A percentile compares a stretch with the other conserved stretches of the same genome.
phyloP scores from a whole-genome alignment of 1,140 invertebrate species.

The Pseudoatta argentina region DNA sequence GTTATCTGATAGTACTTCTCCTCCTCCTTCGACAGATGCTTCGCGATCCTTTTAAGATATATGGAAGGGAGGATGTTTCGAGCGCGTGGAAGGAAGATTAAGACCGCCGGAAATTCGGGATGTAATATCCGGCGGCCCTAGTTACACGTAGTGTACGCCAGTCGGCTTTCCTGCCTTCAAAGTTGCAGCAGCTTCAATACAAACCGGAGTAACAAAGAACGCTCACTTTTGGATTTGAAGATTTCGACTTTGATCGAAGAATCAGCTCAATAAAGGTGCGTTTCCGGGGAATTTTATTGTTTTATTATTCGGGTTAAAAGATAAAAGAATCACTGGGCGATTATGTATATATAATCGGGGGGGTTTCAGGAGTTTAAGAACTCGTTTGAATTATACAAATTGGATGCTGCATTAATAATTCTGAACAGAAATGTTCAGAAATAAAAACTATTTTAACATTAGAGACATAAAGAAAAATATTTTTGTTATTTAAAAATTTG shows the following conservation, averaged over 20 bases:
- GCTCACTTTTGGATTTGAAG: slow-evolving; percentile 16
- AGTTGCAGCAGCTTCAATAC: slow-evolving; percentile 23
- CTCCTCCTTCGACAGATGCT: background rate
- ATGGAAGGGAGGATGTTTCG: slow-evolving; percentile 21
- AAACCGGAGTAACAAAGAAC: slow-evolving; percentile 14
- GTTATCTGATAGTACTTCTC: background rate
- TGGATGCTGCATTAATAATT: background rate
- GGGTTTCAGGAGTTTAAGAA: background rate
- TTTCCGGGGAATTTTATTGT: background rate
- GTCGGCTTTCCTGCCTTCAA: slow-evolving; percentile 34
- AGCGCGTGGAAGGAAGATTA: slow-evolving; percentile 25
- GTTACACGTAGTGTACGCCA: slow-evolving; percentile 52
- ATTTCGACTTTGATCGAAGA: slow-evolving; percentile 27
- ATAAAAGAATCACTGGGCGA: background rate
- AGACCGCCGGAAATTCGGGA: slow-evolving; percentile 52
- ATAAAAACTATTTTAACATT: background rate
- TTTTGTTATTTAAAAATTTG: background rate
- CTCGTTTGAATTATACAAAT: background rate
- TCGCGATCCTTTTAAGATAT: slow-evolving; percentile 27
- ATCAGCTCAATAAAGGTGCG: slow-evolving; percentile 44
- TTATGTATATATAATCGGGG: too few species aligned
- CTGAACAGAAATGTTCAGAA: background rate
- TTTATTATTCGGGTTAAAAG: background rate
- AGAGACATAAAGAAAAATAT: background rate
- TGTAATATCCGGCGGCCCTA: slow-evolving; percentile 57